Evolutionary conservation across 1,140 invertebrate genomes (phyloP).

Genomic region (Homalodisca vitripennis): DNA sequence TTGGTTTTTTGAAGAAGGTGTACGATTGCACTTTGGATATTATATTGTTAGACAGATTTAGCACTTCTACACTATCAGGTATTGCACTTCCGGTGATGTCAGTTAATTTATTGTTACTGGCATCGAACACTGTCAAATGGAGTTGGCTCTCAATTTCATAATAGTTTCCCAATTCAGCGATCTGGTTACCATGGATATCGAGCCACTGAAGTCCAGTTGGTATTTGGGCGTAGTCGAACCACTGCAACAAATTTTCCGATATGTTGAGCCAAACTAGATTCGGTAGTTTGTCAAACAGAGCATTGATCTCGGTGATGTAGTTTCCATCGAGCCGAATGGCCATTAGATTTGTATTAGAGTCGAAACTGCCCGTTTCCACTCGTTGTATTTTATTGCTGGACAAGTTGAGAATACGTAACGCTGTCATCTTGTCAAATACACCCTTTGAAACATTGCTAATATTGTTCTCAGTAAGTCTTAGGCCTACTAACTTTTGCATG

Average conservation of each 20-base stretch:
- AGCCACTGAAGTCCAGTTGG: slow-evolving; percentile 86
- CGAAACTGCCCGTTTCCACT: slow-evolving; percentile 83
- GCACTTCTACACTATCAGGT: slow-evolving; percentile 81
- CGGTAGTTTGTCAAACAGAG: slow-evolving; percentile 80
- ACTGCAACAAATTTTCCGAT: slow-evolving; percentile 84
- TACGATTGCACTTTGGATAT: slow-evolving; percentile 87
- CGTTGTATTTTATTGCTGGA: slow-evolving; percentile 82
- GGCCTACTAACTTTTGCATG: slow-evolving; percentile 78
- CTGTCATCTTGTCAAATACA: slow-evolving; percentile 77
- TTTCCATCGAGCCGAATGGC: slow-evolving; percentile 87
- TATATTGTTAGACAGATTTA: slow-evolving; percentile 82
- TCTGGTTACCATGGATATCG: slow-evolving; percentile 86
- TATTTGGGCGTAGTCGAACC: slow-evolving; percentile 90
- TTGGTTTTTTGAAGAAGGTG: slow-evolving; percentile 91
- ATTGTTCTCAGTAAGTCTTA: slow-evolving; percentile 84
- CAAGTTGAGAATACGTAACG: slow-evolving; percentile 84
- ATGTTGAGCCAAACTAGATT: slow-evolving; percentile 90
- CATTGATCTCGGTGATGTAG: slow-evolving; percentile 78
- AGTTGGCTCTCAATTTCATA: slow-evolving; percentile 83
- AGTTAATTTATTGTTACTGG: slow-evolving; percentile 78
- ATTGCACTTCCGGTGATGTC: slow-evolving; percentile 79
- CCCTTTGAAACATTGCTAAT: slow-evolving; percentile 83
- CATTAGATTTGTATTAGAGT: slow-evolving; percentile 78
- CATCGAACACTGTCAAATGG: slow-evolving; percentile 80
- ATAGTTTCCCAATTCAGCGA: slow-evolving; percentile 85